phyloP scores from a whole-genome alignment of 1,140 invertebrate genomes.

The Teleogryllus occipitalis region DNA sequence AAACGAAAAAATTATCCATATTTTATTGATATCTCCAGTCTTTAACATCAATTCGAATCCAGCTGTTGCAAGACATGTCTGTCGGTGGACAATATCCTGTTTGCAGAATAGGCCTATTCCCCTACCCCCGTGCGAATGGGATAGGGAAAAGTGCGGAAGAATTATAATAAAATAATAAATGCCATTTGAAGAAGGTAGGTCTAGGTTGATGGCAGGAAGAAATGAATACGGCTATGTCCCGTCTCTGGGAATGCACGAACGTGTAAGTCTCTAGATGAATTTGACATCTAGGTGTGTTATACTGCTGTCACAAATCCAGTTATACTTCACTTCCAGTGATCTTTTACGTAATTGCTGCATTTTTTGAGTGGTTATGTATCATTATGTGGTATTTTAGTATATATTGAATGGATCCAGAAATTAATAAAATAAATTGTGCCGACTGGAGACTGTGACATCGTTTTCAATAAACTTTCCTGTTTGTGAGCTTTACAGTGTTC shows the following conservation, averaged over 20 bases:
- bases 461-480: too few species aligned
- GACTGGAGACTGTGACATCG: too few species aligned
- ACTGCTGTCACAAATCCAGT: neutral
- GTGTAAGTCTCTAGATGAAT: slow-evolving; percentile 29
- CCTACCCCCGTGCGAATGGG: neutral
- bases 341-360: neutral
- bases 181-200: slow-evolving; percentile 13
- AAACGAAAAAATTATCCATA: neutral
- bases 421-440: too few species aligned
- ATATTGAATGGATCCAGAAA: too few species aligned
- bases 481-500: too few species aligned
- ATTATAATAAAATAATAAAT: slow-evolving; percentile 9
- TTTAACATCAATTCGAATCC: neutral
- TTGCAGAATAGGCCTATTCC: neutral
- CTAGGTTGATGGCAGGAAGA: slow-evolving; percentile 10
- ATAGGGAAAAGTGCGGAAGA: slow-evolving; percentile 3
- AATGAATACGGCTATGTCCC: slow-evolving; percentile 33
- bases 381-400: neutral
- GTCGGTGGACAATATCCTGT: slow-evolving; percentile 3
- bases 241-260: slow-evolving; percentile 29
- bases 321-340: neutral
- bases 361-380: slow-evolving; percentile 2
- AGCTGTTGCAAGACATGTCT: neutral
- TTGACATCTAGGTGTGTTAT: slow-evolving; percentile 12
- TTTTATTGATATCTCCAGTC: neutral